Conservation (phyloP, 37 sponge, comb jelly and placozoan genomes). For the Cladorhizidae sp. region DNA sequence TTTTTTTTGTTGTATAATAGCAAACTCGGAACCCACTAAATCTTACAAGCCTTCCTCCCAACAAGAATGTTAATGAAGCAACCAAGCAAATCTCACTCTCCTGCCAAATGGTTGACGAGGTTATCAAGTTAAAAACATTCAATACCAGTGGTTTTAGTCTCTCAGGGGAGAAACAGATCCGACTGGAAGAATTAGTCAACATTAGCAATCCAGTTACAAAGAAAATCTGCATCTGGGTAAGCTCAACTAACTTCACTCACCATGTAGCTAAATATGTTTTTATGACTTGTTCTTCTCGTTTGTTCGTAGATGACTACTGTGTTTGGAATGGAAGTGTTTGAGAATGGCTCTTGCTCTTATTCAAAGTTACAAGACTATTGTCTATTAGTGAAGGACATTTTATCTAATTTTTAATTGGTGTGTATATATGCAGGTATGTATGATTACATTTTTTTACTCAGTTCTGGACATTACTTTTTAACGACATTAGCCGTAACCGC, state of each 20-base stretch:
- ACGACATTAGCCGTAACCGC: too few relatives aligned
- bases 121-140: not conserved
- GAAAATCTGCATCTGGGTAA: constrained; percentile 8
- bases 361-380: not conserved
- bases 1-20: too few relatives aligned
- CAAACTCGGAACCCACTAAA: too few relatives aligned
- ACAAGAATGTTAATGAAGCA: too few relatives aligned
- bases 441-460: too few relatives aligned
- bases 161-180: not conserved
- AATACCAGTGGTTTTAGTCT: not conserved
- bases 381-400: not conserved
- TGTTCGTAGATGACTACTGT: not conserved
- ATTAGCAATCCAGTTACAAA: not conserved
- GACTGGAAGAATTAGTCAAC: not conserved
- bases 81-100: not conserved
- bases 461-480: too few relatives aligned
- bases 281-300: not conserved
- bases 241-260: not conserved
- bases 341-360: not conserved
- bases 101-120: not conserved
- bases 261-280: not conserved
- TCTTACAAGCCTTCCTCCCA: too few relatives aligned
- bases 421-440: too few relatives aligned
- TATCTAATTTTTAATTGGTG: too few relatives aligned
- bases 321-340: not conserved